Conservation (phyloP, 2,113 vertebrate species). For the Piliocolobus tephrosceles region DNA sequence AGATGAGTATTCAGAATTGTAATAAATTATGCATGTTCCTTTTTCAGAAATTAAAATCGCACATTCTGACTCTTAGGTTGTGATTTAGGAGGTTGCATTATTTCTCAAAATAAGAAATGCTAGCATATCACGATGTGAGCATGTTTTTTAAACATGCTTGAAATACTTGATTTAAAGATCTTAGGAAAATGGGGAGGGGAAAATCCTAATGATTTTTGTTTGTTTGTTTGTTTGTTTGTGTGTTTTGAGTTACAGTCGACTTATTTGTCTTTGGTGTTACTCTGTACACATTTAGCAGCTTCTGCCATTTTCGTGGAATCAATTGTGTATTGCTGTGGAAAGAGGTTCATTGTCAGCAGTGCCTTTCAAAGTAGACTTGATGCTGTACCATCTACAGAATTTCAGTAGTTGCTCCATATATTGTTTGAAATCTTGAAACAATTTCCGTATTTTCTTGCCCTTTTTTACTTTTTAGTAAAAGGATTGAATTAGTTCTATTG, state of each 20-base stretch:
- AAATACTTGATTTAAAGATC: constrained; percentile 8
- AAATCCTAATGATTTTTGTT: background rate
- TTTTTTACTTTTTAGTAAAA: background rate
- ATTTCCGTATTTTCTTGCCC: background rate
- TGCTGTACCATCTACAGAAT: background rate
- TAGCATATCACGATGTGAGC: background rate
- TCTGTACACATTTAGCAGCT: background rate
- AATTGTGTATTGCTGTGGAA: background rate
- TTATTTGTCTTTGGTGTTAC: background rate
- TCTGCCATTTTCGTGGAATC: background rate
- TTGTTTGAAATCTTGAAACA: constrained; percentile 29
- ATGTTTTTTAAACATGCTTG: background rate
- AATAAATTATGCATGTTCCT: constrained; percentile 37
- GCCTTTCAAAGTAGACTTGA: background rate
- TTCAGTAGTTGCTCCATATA: background rate
- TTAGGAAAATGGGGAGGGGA: background rate
- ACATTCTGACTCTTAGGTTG: background rate
- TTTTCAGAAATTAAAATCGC: constrained; percentile 39
- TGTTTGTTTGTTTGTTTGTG: background rate
- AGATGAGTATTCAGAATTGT: background rate
- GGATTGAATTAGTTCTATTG: background rate
- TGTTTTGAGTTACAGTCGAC: background rate
- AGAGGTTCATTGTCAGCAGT: background rate
- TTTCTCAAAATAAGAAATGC: constrained; percentile 55
- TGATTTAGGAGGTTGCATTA: background rate